Evolutionary conservation across 92 coral and sea anemone species (phyloP).

Genomic region (Actinostola sp.): DNA sequence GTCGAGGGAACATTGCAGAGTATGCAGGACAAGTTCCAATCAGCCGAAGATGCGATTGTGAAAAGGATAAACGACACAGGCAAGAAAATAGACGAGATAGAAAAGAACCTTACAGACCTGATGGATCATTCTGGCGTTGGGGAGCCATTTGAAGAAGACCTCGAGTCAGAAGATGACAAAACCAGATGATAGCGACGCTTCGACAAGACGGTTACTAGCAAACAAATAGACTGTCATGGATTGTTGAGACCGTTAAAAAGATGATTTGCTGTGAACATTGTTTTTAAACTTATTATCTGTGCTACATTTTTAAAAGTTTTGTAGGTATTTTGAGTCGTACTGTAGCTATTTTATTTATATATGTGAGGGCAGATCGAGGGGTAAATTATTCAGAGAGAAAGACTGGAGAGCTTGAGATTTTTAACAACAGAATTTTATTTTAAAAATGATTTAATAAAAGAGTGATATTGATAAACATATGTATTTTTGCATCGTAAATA

Average conservation of each 20-base stretch:
- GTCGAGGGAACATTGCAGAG: conserved; percentile 86
- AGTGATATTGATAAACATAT: conserved; percentile 5
- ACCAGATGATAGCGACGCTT: conserved; percentile 50
- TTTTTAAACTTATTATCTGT: neutral
- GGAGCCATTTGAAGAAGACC: conserved; percentile 92
- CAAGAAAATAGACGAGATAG: conserved; percentile 85
- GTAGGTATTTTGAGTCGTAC: neutral
- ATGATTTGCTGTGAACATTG: neutral
- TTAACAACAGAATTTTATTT: neutral
- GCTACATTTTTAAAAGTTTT: neutral
- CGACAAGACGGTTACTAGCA: conserved; percentile 23
- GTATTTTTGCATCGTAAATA: too few relatives aligned
- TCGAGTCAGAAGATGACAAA: conserved; percentile 83
- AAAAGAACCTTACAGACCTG: conserved; percentile 86
- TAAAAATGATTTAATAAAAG: conserved; percentile 30
- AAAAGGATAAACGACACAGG: conserved; percentile 90
- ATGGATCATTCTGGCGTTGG: conserved; percentile 99
- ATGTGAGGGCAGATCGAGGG: neutral
- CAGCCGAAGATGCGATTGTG: conserved; percentile 86
- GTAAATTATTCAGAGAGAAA: conserved; percentile 9
- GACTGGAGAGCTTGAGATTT: neutral
- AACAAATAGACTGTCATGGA: conserved; percentile 1
- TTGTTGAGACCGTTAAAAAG: neutral
- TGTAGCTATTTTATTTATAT: neutral
- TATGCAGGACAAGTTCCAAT: conserved; percentile 95